Conservation (phyloP, 2,797 vertebrate genomes). For the Florisuga fusca region DNA sequence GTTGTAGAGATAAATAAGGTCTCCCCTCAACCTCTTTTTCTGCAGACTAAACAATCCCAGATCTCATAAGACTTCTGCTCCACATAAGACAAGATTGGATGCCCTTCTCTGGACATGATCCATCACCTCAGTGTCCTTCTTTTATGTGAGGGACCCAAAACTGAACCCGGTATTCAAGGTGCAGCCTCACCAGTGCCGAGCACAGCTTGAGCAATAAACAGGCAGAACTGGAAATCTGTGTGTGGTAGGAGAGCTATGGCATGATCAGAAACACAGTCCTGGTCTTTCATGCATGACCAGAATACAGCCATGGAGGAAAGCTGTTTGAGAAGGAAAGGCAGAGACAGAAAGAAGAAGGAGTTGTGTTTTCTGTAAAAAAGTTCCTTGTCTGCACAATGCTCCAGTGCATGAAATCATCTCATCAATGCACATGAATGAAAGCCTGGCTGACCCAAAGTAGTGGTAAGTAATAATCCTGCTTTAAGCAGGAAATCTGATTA, state of each 20-base stretch:
- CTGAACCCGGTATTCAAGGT: too few species aligned
- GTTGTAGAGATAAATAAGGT: too few species aligned
- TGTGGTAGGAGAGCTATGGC: neutral
- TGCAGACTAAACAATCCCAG: too few species aligned
- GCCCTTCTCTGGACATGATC: too few species aligned
- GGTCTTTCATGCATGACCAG: neutral
- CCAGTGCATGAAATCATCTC: neutral
- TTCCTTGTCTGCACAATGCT: rapidly evolving
- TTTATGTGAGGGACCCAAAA: too few species aligned
- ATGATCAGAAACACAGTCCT: neutral
- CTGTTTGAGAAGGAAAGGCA: neutral
- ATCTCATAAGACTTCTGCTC: too few species aligned
- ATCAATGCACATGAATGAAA: neutral
- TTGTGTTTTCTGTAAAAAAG: neutral
- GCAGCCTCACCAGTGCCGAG: too few species aligned
- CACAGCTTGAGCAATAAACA: neutral
- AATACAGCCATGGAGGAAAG: neutral
- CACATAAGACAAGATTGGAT: too few species aligned
- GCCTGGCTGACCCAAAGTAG: neutral
- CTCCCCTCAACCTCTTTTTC: too few species aligned
- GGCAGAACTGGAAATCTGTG: neutral
- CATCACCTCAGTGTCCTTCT: too few species aligned
- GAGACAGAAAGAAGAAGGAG: neutral
- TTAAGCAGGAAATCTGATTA: neutral
- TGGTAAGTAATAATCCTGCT: neutral